Evolutionary conservation across 2,888 invertebrate genomes (phyloP).

Genomic region (Perizoma flavofasciatum): DNA sequence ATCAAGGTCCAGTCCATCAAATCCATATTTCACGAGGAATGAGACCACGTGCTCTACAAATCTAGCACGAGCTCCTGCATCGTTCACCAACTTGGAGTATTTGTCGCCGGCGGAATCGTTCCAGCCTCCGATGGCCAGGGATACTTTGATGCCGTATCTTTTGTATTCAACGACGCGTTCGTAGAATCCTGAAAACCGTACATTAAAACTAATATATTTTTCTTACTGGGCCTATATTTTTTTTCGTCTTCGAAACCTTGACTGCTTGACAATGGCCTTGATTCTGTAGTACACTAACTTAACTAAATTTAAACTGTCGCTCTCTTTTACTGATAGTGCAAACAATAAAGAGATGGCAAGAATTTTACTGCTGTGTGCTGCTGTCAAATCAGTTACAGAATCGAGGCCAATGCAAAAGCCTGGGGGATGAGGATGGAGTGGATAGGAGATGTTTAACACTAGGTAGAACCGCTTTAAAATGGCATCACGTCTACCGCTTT

Average conservation of each 20-base stretch:
- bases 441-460: too few relatives aligned
- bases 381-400: too few relatives aligned
- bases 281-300: too few relatives aligned
- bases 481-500: too few relatives aligned
- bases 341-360: too few relatives aligned
- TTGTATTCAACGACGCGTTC: constrained; percentile 92
- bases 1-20: constrained; percentile 97
- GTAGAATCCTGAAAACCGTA: constrained; percentile 87
- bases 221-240: neutral
- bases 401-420: too few relatives aligned
- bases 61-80: constrained; percentile 86
- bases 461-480: too few relatives aligned
- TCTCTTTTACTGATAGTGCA: too few relatives aligned
- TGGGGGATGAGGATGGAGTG: too few relatives aligned
- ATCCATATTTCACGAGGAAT: constrained; percentile 91
- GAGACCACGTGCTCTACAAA: constrained; percentile 90
- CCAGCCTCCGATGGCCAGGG: constrained; percentile 97
- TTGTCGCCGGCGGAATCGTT: constrained; percentile 96
- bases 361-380: too few relatives aligned
- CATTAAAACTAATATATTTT: neutral
- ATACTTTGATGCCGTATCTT: constrained; percentile 91
- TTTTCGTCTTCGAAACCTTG: neutral
- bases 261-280: too few relatives aligned
- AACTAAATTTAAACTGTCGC: too few relatives aligned
- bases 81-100: constrained; percentile 93